Evolutionary conservation across 2,113 vertebrate species (phyloP), one percentile per base, ranked within the genome.

Genomic region (Neogobius melanostomus): DNA sequence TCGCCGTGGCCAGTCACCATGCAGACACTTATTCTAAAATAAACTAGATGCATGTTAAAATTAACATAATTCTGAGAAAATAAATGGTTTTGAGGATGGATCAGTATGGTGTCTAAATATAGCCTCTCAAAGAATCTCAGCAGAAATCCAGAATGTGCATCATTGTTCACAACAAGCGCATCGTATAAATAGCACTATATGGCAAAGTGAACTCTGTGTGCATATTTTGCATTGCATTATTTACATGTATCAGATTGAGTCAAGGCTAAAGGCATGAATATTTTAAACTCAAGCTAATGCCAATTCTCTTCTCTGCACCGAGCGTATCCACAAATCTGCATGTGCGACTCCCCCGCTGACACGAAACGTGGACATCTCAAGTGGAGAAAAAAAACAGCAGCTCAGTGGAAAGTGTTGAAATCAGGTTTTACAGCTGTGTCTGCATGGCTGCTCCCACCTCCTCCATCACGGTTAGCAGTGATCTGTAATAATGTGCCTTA

Each of bases 401-500:
- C 14, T 44, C 57, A 8, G 57, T 43, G 43, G 4, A 46, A 4
- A 60, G 17, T n/a, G 4, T 36, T 50, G 12, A n/a, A 14, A 8
- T 15, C 43, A 3, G 68, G 16, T 53, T 65, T 64, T 63, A 51
- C 42, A 49, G 46, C 60, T 63, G 7, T 6, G 10, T 10, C 64
- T 69, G 60, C 52, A 71, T 44, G 64, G 17, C 48, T 53, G 47
- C 49, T 57, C 57, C 72, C 46, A 48, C 54, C 66, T 76, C 69
- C 45, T 84, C 61, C 16, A 28, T 86, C 64, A 75, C 62, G 52
- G 45, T 80, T 69, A 71, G 59, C 45, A 45, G 42, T 71, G 69
- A 74, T 50, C 63, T 71, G 66, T 69, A 80, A 71, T 81, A 63
- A 75, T 78, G 74, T 69, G 68, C 9, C 65, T 70, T 76, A 53